Percentiles rank a stretch among this genome's conserved stretches.
phyloP scores from a whole-genome alignment of 2,113 vertebrate species.

The Falcunculus frontatus region DNA sequence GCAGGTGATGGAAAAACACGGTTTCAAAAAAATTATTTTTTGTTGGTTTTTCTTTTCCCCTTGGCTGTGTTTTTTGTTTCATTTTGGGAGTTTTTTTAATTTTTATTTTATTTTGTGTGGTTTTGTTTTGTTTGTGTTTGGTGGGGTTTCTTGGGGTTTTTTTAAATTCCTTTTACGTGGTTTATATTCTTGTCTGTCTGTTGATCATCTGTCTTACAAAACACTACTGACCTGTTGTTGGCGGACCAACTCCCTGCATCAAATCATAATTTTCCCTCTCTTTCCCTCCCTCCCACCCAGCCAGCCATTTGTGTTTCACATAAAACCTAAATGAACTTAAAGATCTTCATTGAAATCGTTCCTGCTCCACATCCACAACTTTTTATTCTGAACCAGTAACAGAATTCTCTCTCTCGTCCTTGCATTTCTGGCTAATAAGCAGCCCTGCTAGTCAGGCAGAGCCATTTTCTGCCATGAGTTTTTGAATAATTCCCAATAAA shows the following conservation, averaged over 20 bases:
- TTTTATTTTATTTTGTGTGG: background rate
- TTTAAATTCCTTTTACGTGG: background rate
- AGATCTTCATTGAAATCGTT: background rate
- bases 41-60: too few relatives aligned
- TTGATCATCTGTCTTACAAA: background rate
- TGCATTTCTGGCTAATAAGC: background rate
- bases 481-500: background rate
- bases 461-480: background rate
- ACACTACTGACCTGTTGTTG: background rate
- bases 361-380: background rate
- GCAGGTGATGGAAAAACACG: background rate
- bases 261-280: background rate
- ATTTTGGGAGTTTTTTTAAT: too few relatives aligned
- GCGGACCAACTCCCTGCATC: background rate
- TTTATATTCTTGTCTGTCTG: background rate
- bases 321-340: background rate
- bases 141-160: background rate
- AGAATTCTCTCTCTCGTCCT: background rate
- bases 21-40: background rate
- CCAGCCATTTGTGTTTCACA: background rate
- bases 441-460: background rate
- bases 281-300: background rate
- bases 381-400: background rate
- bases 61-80: background rate
- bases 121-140: background rate